Conservation (phyloP, 2,888 invertebrate genomes). For the Lacanobia oleracea region DNA sequence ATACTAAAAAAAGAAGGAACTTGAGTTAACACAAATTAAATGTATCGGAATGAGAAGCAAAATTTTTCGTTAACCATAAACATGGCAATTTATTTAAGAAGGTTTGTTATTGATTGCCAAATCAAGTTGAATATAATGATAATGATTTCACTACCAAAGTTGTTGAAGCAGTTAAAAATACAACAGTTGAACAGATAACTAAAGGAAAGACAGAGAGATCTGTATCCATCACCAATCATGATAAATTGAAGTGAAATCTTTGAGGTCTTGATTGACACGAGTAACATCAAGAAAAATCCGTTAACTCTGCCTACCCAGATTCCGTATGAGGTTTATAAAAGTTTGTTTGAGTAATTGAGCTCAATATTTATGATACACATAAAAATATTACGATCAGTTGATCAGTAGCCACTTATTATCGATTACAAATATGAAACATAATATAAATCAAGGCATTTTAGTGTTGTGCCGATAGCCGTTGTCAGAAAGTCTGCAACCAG, state of each 20-base stretch:
- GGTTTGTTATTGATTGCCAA: neutral
- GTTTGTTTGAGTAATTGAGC: constrained; percentile 65
- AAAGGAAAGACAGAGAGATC: neutral
- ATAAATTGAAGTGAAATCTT: constrained; percentile 22
- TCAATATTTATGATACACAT: constrained; percentile 64
- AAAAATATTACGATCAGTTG: constrained; percentile 66
- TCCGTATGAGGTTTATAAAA: constrained; percentile 37
- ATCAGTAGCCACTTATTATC: constrained; percentile 67
- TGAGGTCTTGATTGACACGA: constrained; percentile 19
- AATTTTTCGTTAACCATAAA: neutral
- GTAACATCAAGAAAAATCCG: constrained; percentile 25
- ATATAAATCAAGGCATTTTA: constrained; percentile 61
- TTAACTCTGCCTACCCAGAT: constrained; percentile 19
- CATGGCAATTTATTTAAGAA: neutral
- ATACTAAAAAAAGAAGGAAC: neutral
- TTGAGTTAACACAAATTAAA: neutral
- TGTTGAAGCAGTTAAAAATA: neutral
- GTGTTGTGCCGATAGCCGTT: constrained; percentile 49
- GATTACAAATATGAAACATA: constrained; percentile 57
- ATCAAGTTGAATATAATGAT: neutral
- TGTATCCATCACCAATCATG: neutral
- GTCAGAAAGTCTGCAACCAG: constrained; percentile 9
- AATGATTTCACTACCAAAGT: neutral
- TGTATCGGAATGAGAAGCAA: neutral
- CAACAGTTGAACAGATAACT: neutral